A percentile compares a stretch with the other conserved stretches of the same genome.
phyloP scores from a whole-genome alignment of 1,140 invertebrate species.

The Venustaconcha ellipsiformis region DNA sequence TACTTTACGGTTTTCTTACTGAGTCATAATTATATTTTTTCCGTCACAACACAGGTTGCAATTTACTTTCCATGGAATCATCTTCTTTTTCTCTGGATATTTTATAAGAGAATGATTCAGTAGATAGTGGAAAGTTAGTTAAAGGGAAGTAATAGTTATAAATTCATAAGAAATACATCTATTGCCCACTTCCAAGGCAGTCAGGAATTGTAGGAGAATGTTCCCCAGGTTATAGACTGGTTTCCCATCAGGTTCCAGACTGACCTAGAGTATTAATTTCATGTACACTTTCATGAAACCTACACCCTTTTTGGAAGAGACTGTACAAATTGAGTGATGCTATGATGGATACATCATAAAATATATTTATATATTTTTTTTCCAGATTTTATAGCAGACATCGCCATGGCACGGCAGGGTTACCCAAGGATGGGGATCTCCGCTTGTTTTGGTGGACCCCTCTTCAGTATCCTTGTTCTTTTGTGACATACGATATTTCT shows the following conservation, averaged over 20 bases:
- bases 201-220: not conserved
- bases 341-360: not conserved
- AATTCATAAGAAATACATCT: too few relatives aligned
- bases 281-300: not conserved
- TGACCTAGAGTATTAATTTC: not conserved
- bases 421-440: conserved; percentile 79
- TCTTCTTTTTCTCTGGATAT: too few relatives aligned
- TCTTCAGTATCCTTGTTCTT: conserved; percentile 75
- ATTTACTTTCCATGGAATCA: too few relatives aligned
- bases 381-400: conserved; percentile 78
- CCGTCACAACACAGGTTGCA: too few relatives aligned
- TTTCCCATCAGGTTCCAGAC: not conserved
- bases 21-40: too few relatives aligned
- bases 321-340: not conserved
- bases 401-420: conserved; percentile 76
- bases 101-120: too few relatives aligned
- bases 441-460: conserved; percentile 79
- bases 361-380: conserved; percentile 10
- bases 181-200: not conserved
- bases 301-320: too few relatives aligned
- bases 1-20: too few relatives aligned
- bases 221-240: not conserved
- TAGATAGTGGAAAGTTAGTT: too few relatives aligned
- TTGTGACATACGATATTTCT: not conserved
- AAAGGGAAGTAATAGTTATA: too few relatives aligned